Evolutionary conservation across 2,113 vertebrate genomes (phyloP).

Genomic region (Perca fluviatilis): DNA sequence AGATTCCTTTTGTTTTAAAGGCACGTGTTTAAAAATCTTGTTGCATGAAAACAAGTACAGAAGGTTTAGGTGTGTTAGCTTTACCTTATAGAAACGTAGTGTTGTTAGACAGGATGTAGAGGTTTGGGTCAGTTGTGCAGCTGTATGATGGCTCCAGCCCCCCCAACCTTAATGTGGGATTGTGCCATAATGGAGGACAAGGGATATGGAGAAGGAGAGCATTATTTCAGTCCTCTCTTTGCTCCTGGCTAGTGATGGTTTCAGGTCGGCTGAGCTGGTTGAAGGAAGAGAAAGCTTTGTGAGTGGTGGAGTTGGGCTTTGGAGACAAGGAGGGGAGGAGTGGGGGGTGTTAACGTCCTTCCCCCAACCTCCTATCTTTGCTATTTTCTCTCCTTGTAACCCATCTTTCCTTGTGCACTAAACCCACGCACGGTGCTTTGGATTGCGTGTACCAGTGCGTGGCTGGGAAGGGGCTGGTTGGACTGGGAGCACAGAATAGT

Average conservation of each 20-base stretch:
- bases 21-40: slow-evolving; percentile 63
- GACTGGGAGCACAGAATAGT: slow-evolving; percentile 42
- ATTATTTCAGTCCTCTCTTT: background rate
- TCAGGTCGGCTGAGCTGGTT: slow-evolving; percentile 39
- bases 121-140: slow-evolving; percentile 31
- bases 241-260: slow-evolving; percentile 39
- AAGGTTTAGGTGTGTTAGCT: slow-evolving; percentile 70
- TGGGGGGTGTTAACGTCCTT: background rate
- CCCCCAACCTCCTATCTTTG: background rate
- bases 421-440: slow-evolving; percentile 37
- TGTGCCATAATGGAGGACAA: slow-evolving; percentile 50
- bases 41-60: slow-evolving; percentile 75
- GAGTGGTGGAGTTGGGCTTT: slow-evolving; percentile 23
- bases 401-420: slow-evolving; percentile 49
- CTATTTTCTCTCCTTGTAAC: slow-evolving; percentile 37
- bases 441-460: slow-evolving; percentile 31
- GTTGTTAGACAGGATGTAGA: slow-evolving; percentile 42
- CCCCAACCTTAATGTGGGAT: slow-evolving; percentile 23
- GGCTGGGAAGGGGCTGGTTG: slow-evolving; percentile 35
- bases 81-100: slow-evolving; percentile 61
- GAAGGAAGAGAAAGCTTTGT: slow-evolving; percentile 40
- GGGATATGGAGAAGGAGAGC: slow-evolving; percentile 13
- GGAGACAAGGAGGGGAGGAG: background rate
- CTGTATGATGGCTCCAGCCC: slow-evolving; percentile 26
- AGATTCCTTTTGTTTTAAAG: slow-evolving; percentile 59